Percentiles rank a stretch among this genome's conserved stretches.
Conservation (phyloP, 2,797 vertebrate species). For the Orestias chungarensis region DNA sequence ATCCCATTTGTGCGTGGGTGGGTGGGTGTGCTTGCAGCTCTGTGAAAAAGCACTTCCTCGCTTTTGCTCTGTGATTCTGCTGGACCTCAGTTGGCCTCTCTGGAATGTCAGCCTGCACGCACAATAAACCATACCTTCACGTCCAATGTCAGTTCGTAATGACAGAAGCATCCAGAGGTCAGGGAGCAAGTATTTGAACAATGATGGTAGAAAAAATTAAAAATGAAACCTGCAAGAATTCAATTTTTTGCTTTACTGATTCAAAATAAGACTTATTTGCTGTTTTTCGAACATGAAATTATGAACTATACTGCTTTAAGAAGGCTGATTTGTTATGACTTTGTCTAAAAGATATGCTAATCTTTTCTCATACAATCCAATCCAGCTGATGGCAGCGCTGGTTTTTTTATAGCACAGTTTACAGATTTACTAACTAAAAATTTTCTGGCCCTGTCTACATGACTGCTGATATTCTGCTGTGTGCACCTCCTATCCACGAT, state of each 20-base stretch:
- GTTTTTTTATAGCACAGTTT: not conserved
- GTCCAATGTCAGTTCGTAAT: constrained; percentile 45
- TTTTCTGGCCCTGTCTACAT: not conserved
- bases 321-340: not conserved
- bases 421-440: not conserved
- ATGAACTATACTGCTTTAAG: not conserved
- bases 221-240: not conserved
- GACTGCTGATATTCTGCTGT: not conserved
- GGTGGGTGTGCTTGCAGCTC: constrained; percentile 30
- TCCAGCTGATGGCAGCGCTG: not conserved
- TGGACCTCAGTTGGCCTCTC: constrained; percentile 57
- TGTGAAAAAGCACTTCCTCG: constrained; percentile 68
- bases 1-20: constrained; percentile 48
- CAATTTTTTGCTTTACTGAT: not conserved
- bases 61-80: constrained; percentile 50
- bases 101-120: constrained; percentile 62
- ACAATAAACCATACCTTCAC: constrained; percentile 41
- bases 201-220: constrained; percentile 5
- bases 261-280: not conserved
- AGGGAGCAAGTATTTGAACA: constrained; percentile 42
- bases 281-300: not conserved
- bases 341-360: not conserved
- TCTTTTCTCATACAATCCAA: not conserved
- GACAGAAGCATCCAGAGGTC: constrained; percentile 40
- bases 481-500: not conserved